A percentile compares a stretch with the other conserved stretches of the same genome.
phyloP scores from a whole-genome alignment of 2,113 vertebrate genomes.

The Spea bombifrons region DNA sequence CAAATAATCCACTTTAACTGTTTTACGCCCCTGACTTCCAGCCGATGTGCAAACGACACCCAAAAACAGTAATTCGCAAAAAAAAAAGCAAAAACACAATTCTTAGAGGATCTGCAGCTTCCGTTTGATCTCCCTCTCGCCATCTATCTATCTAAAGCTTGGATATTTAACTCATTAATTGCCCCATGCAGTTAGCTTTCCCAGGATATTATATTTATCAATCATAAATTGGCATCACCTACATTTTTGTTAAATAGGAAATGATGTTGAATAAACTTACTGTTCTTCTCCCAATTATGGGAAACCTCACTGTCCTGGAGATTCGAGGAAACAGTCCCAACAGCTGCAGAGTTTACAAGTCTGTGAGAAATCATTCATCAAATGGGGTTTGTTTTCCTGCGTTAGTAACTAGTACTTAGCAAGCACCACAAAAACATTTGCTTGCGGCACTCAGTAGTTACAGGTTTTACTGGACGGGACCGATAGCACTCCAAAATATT shows the following conservation, averaged over 20 bases:
- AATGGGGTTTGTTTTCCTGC: constrained; percentile 1
- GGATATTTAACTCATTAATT: too few relatives aligned
- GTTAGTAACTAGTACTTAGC: constrained; percentile 4
- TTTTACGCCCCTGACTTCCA: too few relatives aligned
- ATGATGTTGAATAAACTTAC: not conserved
- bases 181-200: not conserved
- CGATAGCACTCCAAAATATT: not conserved
- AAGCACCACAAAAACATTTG: not conserved
- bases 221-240: not conserved
- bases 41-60: too few relatives aligned
- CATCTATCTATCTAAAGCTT: too few relatives aligned
- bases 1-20: too few relatives aligned
- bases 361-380: constrained; percentile 16
- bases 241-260: not conserved
- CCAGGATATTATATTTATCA: not conserved
- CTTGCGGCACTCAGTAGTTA: not conserved
- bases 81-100: too few relatives aligned
- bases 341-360: constrained; percentile 41
- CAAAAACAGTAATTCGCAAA: too few relatives aligned
- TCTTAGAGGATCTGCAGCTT: too few relatives aligned
- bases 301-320: constrained; percentile 19
- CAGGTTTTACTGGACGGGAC: not conserved
- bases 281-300: not conserved
- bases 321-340: constrained; percentile 8
- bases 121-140: too few relatives aligned